Percentiles rank a stretch among this genome's conserved stretches.
These are phyloP conservation scores for Andricus quercusramuli DNA, from an alignment of 2,888 invertebrate species.

Conservation along the genomic window DNA sequence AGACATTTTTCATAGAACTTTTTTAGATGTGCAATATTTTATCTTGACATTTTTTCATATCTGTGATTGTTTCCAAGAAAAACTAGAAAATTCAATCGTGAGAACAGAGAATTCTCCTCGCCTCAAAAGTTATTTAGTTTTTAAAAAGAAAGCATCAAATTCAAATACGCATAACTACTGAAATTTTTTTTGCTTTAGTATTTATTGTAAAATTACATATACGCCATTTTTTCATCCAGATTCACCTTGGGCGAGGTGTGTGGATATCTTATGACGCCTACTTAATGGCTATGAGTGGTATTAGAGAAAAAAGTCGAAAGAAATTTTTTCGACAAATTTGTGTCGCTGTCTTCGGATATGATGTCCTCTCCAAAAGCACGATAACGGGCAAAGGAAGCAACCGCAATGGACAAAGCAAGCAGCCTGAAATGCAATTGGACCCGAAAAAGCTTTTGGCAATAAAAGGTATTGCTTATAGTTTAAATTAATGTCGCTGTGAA, in stretches of 20 bases:
- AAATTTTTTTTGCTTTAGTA: not conserved
- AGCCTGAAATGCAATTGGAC: not conserved
- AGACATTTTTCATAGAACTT: no score
- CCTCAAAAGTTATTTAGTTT: no score
- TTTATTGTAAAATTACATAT: not conserved
- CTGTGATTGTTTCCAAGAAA: no score
- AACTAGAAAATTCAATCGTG: no score
- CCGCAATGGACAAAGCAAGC: not conserved
- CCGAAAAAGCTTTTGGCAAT: conserved; percentile 7
- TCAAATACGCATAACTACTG: no score
- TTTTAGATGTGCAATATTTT: no score
- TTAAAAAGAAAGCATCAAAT: no score
- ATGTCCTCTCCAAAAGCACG: not conserved
- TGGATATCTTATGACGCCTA: conserved; percentile 6
- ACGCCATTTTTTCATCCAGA: not conserved
- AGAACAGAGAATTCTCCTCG: no score
- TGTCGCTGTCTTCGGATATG: conserved; percentile 2
- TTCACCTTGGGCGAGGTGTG: conserved; percentile 7
- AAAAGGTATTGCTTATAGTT: not conserved
- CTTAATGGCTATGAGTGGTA: not conserved
- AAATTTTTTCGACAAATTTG: no score
- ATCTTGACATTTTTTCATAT: no score
- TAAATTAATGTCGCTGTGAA: not conserved
- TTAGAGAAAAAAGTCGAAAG: not conserved
- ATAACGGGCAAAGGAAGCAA: not conserved